Evolutionary conservation across 1,140 invertebrate genomes (phyloP), one percentile per base, ranked within the genome.

Genomic region (Drosophila chauvacae): DNA sequence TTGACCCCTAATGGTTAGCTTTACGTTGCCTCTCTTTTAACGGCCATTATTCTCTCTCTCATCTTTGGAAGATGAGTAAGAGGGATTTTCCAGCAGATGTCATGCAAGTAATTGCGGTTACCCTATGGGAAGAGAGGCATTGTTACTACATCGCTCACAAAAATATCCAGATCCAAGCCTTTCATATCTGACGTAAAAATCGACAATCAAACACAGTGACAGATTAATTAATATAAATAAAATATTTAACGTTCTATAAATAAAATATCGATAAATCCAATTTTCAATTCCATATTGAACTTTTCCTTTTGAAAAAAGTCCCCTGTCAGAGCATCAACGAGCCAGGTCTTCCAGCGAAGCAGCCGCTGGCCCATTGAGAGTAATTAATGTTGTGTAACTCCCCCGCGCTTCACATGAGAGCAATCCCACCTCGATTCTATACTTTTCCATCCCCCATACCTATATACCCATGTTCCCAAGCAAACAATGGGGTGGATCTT

Each of bases 81-180:
- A 77, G 83, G 83, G 83, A 77, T 82, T 87, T 87, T 80, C 83
- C 82, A 63, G 44, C 66, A 69, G 61, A 51, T 80, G 60, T 41
- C 65, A 79, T 77, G 65, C 63, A 77, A 73, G 42, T 80, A 82
- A 87, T 82, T 87, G 71, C 47, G 35, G 47, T 61, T 76, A 61
- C 77, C 16, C 75, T 71, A 64, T 16, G n/a, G 16, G 18, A 14
- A 47, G 41, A 20, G 7, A 13, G 41, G 37, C n/a, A 18, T 18
- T n/a, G 7, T 13, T 30, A 28, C 10, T 33, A 30, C 11, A n/a
- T 30, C 16, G 11, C 4, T 18, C 0, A 14, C 33, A 18, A 44
- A 41, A n/a, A 10, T 41, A 35, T 33, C 10, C 30, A 33, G 6
- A 39, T 7, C n/a, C 41, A 41, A 7, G 16, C n/a, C 23, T 23